A percentile compares a stretch with the other conserved stretches of the same genome.
phyloP scores from a whole-genome alignment of 2,113 vertebrate species.

The Etia nguti region DNA sequence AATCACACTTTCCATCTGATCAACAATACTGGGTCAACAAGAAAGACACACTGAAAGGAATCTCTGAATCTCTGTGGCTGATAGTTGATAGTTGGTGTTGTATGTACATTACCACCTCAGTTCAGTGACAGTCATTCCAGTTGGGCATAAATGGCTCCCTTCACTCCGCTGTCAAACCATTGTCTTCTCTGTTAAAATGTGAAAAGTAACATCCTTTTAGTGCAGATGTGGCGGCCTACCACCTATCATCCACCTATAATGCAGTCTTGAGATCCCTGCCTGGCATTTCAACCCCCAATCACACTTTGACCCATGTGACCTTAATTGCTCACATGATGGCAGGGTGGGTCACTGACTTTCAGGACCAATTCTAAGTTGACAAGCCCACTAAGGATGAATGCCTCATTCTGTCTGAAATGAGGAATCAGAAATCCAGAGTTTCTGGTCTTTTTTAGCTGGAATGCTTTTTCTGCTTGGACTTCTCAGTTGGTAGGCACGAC shows the following conservation, averaged over 20 bases:
- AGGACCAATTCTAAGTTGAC: neutral
- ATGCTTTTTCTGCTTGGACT: neutral
- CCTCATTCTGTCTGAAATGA: neutral
- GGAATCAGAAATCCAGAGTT: neutral
- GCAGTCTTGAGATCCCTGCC: neutral
- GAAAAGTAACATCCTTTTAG: neutral
- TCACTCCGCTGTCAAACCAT: neutral
- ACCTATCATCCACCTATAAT: neutral
- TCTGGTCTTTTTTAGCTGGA: neutral
- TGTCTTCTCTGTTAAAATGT: neutral
- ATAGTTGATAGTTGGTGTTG: neutral
- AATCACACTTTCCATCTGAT: neutral
- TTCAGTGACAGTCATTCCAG: neutral
- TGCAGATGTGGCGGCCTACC: neutral
- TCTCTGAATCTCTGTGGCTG: neutral
- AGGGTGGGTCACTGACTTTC: neutral
- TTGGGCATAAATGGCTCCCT: neutral
- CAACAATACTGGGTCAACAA: neutral
- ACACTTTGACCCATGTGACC: neutral
- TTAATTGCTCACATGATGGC: neutral
- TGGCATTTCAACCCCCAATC: neutral
- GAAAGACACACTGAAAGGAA: neutral
- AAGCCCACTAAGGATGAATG: neutral
- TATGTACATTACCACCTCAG: neutral
- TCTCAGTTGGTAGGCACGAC: neutral